phyloP scores from a whole-genome alignment of 2,797 vertebrate genomes.

The Eulemur mongoz region DNA sequence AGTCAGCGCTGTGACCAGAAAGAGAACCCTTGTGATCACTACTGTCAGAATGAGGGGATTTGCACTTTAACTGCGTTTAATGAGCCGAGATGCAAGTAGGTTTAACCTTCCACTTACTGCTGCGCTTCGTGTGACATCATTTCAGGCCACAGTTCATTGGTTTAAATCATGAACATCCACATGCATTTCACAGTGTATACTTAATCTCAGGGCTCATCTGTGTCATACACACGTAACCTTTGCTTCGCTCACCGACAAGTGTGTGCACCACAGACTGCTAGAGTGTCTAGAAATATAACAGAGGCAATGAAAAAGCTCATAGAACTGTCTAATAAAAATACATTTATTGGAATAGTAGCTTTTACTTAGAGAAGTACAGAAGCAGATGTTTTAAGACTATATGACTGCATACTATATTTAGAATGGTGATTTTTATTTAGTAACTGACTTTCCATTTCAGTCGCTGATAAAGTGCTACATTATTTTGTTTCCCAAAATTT shows the following conservation, averaged over 20 bases:
- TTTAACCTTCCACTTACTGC: constrained; percentile 92
- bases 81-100: constrained; percentile 99
- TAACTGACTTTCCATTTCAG: constrained; percentile 46
- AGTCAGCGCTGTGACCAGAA: constrained; percentile 99
- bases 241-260: constrained; percentile 75
- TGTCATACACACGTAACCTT: constrained; percentile 83
- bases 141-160: constrained; percentile 87
- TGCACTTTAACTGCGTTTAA: constrained; percentile 99
- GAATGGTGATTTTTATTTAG: constrained; percentile 19
- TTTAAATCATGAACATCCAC: constrained; percentile 87
- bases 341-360: not conserved
- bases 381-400: constrained; percentile 46
- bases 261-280: constrained; percentile 70
- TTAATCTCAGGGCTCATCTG: constrained; percentile 82
- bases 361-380: constrained; percentile 20
- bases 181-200: constrained; percentile 85
- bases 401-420: not conserved
- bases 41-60: constrained; percentile 99
- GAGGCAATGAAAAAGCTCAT: constrained; percentile 46
- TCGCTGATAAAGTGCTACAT: not conserved
- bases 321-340: constrained; percentile 14
- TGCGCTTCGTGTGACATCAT: constrained; percentile 89
- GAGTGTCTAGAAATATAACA: constrained; percentile 45
- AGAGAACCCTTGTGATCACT: constrained; percentile 99
- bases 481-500: constrained; percentile 49